Evolutionary conservation across 2,113 vertebrate genomes (phyloP), one percentile per base, ranked within the genome.

Genomic region (Solenodon paradoxus): DNA sequence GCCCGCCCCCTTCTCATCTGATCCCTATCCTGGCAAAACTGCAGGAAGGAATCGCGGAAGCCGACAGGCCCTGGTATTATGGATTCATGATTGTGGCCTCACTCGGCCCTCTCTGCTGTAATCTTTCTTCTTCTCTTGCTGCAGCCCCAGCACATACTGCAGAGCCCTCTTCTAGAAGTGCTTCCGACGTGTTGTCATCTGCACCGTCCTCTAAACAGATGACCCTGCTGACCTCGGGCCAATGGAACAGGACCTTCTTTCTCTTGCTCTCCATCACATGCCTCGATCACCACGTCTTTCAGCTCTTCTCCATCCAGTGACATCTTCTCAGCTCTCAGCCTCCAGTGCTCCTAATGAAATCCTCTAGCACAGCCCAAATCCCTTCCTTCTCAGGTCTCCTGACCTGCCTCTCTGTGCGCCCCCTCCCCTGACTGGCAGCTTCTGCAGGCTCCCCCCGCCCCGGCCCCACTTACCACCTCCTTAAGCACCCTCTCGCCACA

Each of bases 381-480:
- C 30, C 38, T 11, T 45, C n/a, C 22, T 72, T 57, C 68, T 32
- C 1, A n/a, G 35, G 22, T 45, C 47, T 22, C 32, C 19, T 24
- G 0, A 2, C 1, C 32, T n/a, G n/a, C n/a, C n/a, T n/a, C 66
- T 64, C n/a, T 0, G 5, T 0, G 24, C 55, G 24, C 82, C 88
- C 30, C 47, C 1, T 40, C n/a, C 26, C 30, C 28, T 9, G 40
- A 9, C 9, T 9, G 2, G 71, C 61, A 30, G 59, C 53, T 26
- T 49, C 22, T 6, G 42, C 16, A 61, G 40, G 68, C n/a, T 30
- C 35, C 38, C 2, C 61, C 32, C 32, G 40, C 68, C 9, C 40
- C 40, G 12, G 38, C 24, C 5, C 4, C 38, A 42, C 9, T 40
- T 15, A 61, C n/a, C n/a, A n/a, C n/a, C n/a, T n/a, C n/a, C n/a